Conservation (phyloP, 2,888 invertebrate genomes). For the Danaus chrysippus region DNA sequence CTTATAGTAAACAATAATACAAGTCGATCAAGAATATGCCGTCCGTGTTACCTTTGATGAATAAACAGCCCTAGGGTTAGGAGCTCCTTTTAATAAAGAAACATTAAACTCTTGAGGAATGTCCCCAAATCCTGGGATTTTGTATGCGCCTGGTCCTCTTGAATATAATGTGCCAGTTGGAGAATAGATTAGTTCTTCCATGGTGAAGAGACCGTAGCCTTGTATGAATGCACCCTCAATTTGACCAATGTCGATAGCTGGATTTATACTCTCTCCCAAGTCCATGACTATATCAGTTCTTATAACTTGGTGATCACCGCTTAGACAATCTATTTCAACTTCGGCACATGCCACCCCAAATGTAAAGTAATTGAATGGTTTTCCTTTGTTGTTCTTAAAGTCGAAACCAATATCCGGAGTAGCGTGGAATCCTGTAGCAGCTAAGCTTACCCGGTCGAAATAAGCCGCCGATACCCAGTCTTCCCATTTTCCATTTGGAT, state of each 20-base stretch:
- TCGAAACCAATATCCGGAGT: conserved; percentile 87
- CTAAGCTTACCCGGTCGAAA: conserved; percentile 86
- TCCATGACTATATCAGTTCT: conserved; percentile 98
- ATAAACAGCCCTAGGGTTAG: conserved; percentile 94
- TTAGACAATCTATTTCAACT: conserved; percentile 96
- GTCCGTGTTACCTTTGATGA: conserved; percentile 89
- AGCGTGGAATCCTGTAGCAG: conserved; percentile 90
- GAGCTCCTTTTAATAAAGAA: conserved; percentile 91
- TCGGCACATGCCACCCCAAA: conserved; percentile 92
- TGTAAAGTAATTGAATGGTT: conserved; percentile 90
- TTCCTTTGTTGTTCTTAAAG: conserved; percentile 84
- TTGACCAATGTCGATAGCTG: conserved; percentile 98
- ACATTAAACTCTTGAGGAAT: conserved; percentile 96
- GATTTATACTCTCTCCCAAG: conserved; percentile 95
- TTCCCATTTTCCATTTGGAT: conserved; percentile 90
- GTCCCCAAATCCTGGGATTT: conserved; percentile 95
- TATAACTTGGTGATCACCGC: conserved; percentile 94
- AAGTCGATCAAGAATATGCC: not conserved
- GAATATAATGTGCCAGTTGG: conserved; percentile 90
- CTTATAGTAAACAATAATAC: not conserved
- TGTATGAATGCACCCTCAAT: conserved; percentile 97
- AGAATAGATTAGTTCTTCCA: conserved; percentile 94
- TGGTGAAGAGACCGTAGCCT: conserved; percentile 94
- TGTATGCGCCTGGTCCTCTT: conserved; percentile 95
- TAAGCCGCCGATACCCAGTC: conserved; percentile 90